These are phyloP conservation scores for Drosophila imparisetae DNA, from an alignment of 2,888 invertebrate species.

Conservation along the genomic window DNA sequence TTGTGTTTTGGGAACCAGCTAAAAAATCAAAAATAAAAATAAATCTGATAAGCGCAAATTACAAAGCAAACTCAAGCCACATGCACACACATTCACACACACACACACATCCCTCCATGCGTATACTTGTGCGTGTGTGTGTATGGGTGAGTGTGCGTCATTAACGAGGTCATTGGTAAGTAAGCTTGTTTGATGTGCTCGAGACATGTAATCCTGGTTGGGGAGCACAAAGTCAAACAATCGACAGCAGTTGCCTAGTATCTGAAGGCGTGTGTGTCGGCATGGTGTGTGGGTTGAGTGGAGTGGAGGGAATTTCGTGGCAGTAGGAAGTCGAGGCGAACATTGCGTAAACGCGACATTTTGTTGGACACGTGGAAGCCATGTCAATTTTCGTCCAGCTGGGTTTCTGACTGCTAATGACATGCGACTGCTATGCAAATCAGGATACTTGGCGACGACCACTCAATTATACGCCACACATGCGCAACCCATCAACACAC, in stretches of 20 bases:
- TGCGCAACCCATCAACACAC: slow-evolving; percentile 15
- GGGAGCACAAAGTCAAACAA: slow-evolving; percentile 61
- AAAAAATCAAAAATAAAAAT: slow-evolving; percentile 77
- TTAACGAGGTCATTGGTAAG: slow-evolving; percentile 81
- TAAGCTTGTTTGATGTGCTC: slow-evolving; percentile 80
- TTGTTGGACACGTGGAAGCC: slow-evolving; percentile 58
- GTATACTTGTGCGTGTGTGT: slow-evolving; percentile 6
- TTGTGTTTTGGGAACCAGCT: slow-evolving; percentile 49
- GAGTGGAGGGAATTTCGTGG: background rate
- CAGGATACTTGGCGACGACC: slow-evolving; percentile 73
- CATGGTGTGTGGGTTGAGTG: background rate
- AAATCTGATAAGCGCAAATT: slow-evolving; percentile 80
- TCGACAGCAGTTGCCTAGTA: slow-evolving; percentile 41
- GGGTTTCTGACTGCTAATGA: slow-evolving; percentile 66
- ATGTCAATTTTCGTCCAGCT: slow-evolving; percentile 61
- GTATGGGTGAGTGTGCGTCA: slow-evolving; percentile 58
- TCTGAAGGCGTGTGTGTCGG: slow-evolving; percentile 8
- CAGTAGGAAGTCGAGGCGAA: background rate
- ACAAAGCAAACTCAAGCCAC: slow-evolving; percentile 74
- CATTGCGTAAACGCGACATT: slow-evolving; percentile 66
- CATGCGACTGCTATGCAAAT: slow-evolving; percentile 76
- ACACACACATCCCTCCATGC: slow-evolving; percentile 12
- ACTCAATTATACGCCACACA: slow-evolving; percentile 76
- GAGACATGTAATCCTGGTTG: slow-evolving; percentile 73
- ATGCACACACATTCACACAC: slow-evolving; percentile 37